Base-by-base conservation (phyloP, 1,140 invertebrate genomes). In the Polypedilum vanderplanki region DNA sequence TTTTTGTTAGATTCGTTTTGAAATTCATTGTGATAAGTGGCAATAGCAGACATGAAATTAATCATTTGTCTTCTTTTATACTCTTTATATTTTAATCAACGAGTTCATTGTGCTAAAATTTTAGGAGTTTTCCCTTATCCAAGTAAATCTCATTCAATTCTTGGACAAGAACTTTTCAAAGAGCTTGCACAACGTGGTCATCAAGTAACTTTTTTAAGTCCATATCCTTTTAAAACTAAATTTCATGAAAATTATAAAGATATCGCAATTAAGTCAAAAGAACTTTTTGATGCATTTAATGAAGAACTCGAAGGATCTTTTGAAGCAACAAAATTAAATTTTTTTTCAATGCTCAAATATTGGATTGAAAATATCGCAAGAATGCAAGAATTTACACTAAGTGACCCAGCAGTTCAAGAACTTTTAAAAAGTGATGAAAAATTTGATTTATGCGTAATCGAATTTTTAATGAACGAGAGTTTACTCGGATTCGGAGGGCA, bases 241-340 rank as follows among this genome's bases (percentile, higher is more conserved):
- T 80, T 83, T 0, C 76, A 83, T 2, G 78, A 82, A 2, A 88
- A 88, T 77, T 87, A 87, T 64, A 81, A 78, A 3, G 86, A 89
- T 77, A 74, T 75, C 33, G 65, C 65, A 5, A 70, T 70, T 12
- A 70, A 17, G 20, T 70, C 65, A 7, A 5, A 18, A 18, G 20
- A 20, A 7, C 7, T 70, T 18, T 70, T 70, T 70, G 65, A 18
- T 20, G 17, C 65, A 20, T 70, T 70, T 20, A 18, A 70, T 7
- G 65, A 70, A 10, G 65, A 70, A 20, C 17, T 70, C 10, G 65
- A 70, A 20, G 20, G 17, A 22, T 70, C 17, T 10, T 70, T 70
- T 70, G 65, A 70, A 9, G 65, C 17, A 18, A 70, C 20, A 70
- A 18, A 20, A 1, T 3, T 8, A 9, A 70, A 70, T 70, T 7